Evolutionary conservation across 2,113 vertebrate species (phyloP).

Genomic region (Hirundichthys speculiger): DNA sequence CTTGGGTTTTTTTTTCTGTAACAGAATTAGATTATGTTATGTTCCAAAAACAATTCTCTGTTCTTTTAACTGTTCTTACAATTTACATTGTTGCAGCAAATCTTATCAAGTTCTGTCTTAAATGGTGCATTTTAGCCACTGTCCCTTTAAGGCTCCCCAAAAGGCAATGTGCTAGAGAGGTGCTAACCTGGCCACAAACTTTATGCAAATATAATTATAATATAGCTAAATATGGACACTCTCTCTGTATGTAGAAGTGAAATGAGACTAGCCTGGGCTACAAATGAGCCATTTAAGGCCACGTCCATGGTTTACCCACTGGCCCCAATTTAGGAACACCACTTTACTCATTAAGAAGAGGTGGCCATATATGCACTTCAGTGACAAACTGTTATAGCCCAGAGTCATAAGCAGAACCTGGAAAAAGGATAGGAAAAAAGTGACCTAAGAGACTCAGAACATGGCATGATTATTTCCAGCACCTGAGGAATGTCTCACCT

Average conservation of each 20-base stretch:
- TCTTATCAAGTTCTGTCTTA: no score
- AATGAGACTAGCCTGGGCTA: background rate
- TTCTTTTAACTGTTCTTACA: no score
- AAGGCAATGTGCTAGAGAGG: no score
- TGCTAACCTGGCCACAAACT: background rate
- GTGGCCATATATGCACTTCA: constrained; percentile 8
- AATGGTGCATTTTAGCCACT: no score
- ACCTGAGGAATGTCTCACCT: constrained; percentile 54
- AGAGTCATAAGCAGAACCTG: constrained; percentile 30
- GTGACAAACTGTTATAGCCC: constrained; percentile 30
- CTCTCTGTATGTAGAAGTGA: background rate
- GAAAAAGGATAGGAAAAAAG: constrained; percentile 27
- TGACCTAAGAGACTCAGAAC: constrained; percentile 40
- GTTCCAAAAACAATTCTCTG: no score
- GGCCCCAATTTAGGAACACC: constrained; percentile 14
- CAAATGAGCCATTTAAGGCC: constrained; percentile 3
- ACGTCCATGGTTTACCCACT: background rate
- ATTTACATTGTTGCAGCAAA: no score
- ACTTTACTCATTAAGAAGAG: constrained; percentile 31
- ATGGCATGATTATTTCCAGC: constrained; percentile 52
- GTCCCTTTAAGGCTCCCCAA: no score
- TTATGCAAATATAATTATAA: no score
- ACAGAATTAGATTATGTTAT: background rate
- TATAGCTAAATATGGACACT: no score
- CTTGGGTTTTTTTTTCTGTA: background rate